Evolutionary conservation across 2,797 vertebrate species (phyloP), one percentile per base, ranked within the genome.

Genomic region (Hybognathus amarus): DNA sequence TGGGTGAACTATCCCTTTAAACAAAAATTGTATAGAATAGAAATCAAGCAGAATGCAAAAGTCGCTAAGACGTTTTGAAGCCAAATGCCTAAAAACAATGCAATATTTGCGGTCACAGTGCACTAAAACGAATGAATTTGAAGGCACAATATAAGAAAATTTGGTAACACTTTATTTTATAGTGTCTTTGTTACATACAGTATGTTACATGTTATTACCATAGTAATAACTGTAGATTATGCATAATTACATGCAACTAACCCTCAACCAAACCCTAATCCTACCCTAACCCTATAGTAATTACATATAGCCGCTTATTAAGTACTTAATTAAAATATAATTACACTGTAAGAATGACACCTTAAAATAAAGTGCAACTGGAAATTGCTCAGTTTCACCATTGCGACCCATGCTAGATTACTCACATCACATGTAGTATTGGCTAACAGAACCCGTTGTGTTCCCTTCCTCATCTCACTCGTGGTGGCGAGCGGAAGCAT

Each of bases 401-500:
- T 40, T 59, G 74, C 5, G n/a, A 18, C 54, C 36, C n/a, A 24
- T 76, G 22, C 75, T 27, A 36, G n/a, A 63, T 75, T 54, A 12
- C 36, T 77, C 50, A 3, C 50, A n/a, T 83, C 20, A 47, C 45
- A 47, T 47, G 45, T 38, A 40, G 71, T 33, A 22, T 36, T 74
- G 56, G 33, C 33, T 79, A 73, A 73, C 64, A 68, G 20, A n/a
- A 66, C 61, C 67, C 45, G 15, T 11, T 2, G 33, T 66, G 63
- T 56, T 83, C 24, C 18, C 73, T 69, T 56, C 33, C 66, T 11
- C 33, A 30, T 56, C 63, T 68, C 61, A 5, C 82, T 56, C 50
- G 45, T 83, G 76, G 20, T 15, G 20, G 59, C 38, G 70, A 67
- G 52, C 56, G 40, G 78, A 84, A 87, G 71, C 64, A 7, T 82